Evolutionary conservation across 2,888 invertebrate genomes (phyloP).

Genomic region (Netelia fuscicornis): DNA sequence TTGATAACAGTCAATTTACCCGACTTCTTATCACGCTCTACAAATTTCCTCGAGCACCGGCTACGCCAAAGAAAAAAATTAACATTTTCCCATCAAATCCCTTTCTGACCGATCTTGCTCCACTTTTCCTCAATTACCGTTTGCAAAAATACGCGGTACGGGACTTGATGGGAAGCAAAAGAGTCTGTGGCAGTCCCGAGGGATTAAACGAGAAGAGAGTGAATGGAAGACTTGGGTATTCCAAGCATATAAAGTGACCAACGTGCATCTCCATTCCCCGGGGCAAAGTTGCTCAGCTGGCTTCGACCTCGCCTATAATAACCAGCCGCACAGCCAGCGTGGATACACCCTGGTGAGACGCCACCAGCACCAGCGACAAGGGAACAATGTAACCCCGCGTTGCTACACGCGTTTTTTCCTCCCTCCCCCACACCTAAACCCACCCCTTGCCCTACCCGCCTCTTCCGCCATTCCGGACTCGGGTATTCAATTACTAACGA

Average conservation of each 20-base stretch:
- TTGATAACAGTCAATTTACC: too few species aligned
- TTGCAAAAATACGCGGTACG: neutral
- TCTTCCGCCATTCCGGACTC: slow-evolving; percentile 53
- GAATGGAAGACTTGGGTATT: neutral
- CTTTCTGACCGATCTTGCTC: neutral
- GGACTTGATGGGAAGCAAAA: neutral
- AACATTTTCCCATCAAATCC: neutral
- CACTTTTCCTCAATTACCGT: neutral
- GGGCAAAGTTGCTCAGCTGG: slow-evolving; percentile 41
- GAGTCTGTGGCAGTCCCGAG: neutral
- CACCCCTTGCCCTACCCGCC: too few species aligned
- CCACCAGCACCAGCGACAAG: slow-evolving; percentile 58
- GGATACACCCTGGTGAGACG: slow-evolving; percentile 48
- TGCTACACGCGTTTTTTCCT: slow-evolving; percentile 60
- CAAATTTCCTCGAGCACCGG: neutral
- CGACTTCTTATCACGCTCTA: neutral
- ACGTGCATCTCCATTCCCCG: slow-evolving; percentile 21
- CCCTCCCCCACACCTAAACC: neutral
- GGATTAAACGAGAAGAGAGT: slow-evolving; percentile 11
- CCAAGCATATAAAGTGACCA: slow-evolving; percentile 17
- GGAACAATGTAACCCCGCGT: slow-evolving; percentile 72
- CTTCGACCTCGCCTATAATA: slow-evolving; percentile 22
- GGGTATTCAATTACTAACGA: slow-evolving; percentile 78
- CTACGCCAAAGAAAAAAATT: neutral
- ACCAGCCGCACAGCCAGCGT: neutral